Conservation (phyloP, 2,797 vertebrate genomes). For the Spinus olivaceus region DNA sequence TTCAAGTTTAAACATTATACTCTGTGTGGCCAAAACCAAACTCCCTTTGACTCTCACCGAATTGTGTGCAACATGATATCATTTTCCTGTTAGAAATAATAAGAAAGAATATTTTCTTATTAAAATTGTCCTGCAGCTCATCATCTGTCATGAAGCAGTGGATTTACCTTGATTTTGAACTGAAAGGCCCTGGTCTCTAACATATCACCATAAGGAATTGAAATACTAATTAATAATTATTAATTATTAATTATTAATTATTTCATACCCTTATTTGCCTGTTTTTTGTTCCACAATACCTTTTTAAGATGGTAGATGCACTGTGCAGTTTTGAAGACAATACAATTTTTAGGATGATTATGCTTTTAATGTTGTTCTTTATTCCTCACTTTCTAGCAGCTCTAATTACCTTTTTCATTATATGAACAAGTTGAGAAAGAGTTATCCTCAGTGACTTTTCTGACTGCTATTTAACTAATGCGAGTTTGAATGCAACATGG, state of each 20-base stretch:
- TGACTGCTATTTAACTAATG: background rate
- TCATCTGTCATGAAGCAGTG: rapidly evolving
- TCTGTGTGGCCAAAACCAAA: background rate
- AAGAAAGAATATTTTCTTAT: background rate
- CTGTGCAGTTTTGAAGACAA: background rate
- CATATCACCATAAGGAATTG: rapidly evolving
- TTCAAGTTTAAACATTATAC: background rate
- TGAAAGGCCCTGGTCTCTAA: background rate
- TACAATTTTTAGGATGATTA: background rate
- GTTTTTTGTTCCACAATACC: background rate
- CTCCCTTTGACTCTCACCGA: background rate
- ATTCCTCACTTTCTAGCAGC: background rate
- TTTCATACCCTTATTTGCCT: background rate
- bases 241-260: background rate
- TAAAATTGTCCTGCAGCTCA: background rate
- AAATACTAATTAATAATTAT: background rate
- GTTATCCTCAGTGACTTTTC: background rate
- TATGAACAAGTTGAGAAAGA: background rate
- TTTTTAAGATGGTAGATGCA: background rate
- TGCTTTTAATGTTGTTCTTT: background rate
- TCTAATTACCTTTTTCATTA: background rate
- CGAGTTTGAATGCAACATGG: background rate
- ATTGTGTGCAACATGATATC: background rate
- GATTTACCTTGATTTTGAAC: background rate
- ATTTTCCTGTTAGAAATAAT: background rate